Base-by-base conservation (phyloP, 2,797 vertebrate genomes). In the Gallinago nigripennis region DNA sequence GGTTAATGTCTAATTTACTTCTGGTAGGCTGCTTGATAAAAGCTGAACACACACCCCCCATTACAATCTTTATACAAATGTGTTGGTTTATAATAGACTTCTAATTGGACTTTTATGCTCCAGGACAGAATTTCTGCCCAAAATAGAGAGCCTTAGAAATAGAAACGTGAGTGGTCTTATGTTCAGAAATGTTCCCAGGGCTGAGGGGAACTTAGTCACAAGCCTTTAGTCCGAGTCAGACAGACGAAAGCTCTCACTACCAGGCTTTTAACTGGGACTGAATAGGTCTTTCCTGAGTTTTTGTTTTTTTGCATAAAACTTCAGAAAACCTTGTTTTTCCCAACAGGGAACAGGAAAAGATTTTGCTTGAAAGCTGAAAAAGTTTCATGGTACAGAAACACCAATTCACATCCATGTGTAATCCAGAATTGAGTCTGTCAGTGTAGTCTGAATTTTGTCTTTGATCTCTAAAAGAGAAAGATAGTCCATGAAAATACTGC, bases 341-440 rank as follows among this genome's bases (percentile, higher is more conserved):
- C 61, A 72, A 46, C 46, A 54, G 76, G 53, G 72, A 90, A 81
- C 50, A 90, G 50, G 89, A 91, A 88, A 92, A 88, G 20, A 50
- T 94, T 93, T 92, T 91, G 10, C 57, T 86, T 75, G 82, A 86
- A 95, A 94, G 45, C 51, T 83, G 82, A 71, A 94, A 78, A 60
- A 45, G 57, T 75, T 92, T 94, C 51, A 69, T 90, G 50, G 54
- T 90, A 82, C 54, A 86, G 69, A 92, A 94, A 66, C 73, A 73
- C n/a, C 14, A 48, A 25, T 96, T 88, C 46, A 37, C 70, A 90
- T 66, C 58, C 80, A 53, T 72, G 76, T 90, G 56, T 94, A 94
- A 92, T 83, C 61, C 73, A 84, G 92, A 94, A 93, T 21, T 88
- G 70, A 84, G 43, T 94, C 91, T 96, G 91, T 90, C 94, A 94